Percentiles rank a stretch among this genome's conserved stretches.
phyloP scores from a whole-genome alignment of 2,888 invertebrate species.

The Spodoptera picta region DNA sequence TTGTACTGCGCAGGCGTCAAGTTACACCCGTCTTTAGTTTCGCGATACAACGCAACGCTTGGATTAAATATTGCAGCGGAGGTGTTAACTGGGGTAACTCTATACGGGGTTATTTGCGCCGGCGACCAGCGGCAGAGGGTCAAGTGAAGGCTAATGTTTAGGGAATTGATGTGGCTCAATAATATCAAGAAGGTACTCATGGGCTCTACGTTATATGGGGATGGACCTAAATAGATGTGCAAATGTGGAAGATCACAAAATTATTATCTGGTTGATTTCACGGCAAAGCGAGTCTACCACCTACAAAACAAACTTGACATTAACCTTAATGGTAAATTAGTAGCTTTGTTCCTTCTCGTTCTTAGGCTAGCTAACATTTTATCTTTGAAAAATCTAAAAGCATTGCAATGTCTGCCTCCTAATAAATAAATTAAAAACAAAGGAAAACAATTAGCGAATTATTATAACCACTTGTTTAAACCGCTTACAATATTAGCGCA shows the following conservation, averaged over 20 bases:
- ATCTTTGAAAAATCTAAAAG: no score
- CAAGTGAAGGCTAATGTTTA: slow-evolving; percentile 41
- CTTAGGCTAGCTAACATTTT: no score
- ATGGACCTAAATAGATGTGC: no score
- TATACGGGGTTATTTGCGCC: slow-evolving; percentile 62
- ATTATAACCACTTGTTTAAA: neutral
- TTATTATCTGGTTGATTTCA: no score
- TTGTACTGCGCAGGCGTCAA: slow-evolving; percentile 63
- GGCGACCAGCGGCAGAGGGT: slow-evolving; percentile 50
- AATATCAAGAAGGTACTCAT: slow-evolving; percentile 19
- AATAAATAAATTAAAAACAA: no score
- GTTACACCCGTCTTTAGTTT: slow-evolving; percentile 62
- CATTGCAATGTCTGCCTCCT: no score
- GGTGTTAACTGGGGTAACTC: slow-evolving; percentile 65
- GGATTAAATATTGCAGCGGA: slow-evolving; percentile 61
- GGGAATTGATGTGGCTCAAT: slow-evolving; percentile 15
- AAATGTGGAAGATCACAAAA: slow-evolving; percentile 1
- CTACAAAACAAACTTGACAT: no score
- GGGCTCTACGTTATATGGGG: slow-evolving; percentile 2
- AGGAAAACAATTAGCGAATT: neutral
- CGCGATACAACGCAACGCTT: slow-evolving; percentile 61
- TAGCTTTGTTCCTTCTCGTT: no score
- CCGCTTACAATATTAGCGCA: neutral
- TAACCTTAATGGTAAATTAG: no score
- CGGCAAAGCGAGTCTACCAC: no score